Evolutionary conservation across 2,113 vertebrate genomes (phyloP), one percentile per base, ranked within the genome.

Genomic region (Tylochromis polylepis): DNA sequence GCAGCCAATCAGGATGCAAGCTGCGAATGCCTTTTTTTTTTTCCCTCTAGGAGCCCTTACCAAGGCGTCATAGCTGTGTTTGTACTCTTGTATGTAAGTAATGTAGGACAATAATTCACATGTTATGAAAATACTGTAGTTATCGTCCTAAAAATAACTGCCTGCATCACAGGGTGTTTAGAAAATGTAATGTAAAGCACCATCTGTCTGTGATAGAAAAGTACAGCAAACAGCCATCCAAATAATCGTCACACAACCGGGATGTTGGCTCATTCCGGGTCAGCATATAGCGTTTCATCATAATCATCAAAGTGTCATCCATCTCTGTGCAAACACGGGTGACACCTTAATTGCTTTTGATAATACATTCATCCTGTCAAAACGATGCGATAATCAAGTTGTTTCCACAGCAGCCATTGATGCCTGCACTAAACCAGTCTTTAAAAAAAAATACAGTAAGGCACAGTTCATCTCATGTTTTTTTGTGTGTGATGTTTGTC

Each of bases 301-400:
- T 90, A 88, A 91, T 94, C 93, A 95, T 96, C 93, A 92, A 94
- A 95, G 92, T 51, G 34, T 91, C 94, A 95, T 96, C 95, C 89
- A 93, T 96, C 95, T 95, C 43, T n/a, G 80, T 29, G 80, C 87
- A 94, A 94, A 94, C 92, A 90, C 85, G 36, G 77, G 49, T 83
- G 95, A 94, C 92, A 94, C 92, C 87, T 93, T 94, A 94, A 95
- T 95, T 95, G 94, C 89, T 89, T 93, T 81, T 89, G 92, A 95
- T 95, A 94, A 94, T 94, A 87, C 94, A 95, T 94, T 93, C 90
- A 89, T 89, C 91, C 93, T 94, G 92, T 95, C 94, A 94, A 70
- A 91, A 82, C 34, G 75, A 89, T 65, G 87, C 51, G 88, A 95
- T 95, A 89, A 95, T 95, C 92, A 95, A 95, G 90, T 92, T 82